phyloP scores from a whole-genome alignment of 2,797 vertebrate species.

The Clarias laeviceps region DNA sequence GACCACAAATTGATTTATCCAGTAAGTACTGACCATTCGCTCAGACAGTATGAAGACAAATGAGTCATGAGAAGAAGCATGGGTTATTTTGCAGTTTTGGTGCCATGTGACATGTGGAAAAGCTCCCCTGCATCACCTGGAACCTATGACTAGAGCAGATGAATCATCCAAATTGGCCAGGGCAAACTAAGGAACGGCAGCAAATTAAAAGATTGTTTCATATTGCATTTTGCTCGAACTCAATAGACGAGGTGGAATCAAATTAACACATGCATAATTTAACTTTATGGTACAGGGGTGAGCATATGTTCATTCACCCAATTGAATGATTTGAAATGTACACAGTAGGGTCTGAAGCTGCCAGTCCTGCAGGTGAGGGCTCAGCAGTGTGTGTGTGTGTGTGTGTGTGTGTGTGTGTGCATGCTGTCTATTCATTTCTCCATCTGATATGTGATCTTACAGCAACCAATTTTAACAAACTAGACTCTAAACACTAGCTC shows the following conservation, averaged over 20 bases:
- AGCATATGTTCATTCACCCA: constrained; percentile 81
- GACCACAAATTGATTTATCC: constrained; percentile 42
- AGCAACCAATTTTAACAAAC: neutral
- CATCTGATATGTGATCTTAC: constrained; percentile 1
- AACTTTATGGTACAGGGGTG: constrained; percentile 72
- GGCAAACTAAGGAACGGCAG: constrained; percentile 54
- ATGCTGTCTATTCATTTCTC: constrained; percentile 10
- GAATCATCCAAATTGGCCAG: constrained; percentile 47
- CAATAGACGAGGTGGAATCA: constrained; percentile 60
- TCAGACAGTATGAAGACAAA: constrained; percentile 43
- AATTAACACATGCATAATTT: constrained; percentile 78
- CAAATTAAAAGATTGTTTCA: constrained; percentile 63
- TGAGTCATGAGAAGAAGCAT: constrained; percentile 10
- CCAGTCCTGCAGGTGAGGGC: constrained; percentile 69
- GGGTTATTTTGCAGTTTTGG: constrained; percentile 22
- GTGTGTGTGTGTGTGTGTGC: constrained; percentile 12
- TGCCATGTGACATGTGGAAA: constrained; percentile 46
- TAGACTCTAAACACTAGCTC: neutral
- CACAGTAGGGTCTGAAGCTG: constrained; percentile 73
- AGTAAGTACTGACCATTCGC: constrained; percentile 19
- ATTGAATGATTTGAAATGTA: constrained; percentile 78
- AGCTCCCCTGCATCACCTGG: constrained; percentile 39
- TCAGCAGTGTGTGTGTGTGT: constrained; percentile 18
- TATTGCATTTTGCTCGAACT: constrained; percentile 60
- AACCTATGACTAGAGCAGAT: constrained; percentile 50